Base-by-base conservation (phyloP, 2,888 invertebrate genomes). In the Ganaspis brasiliensis region DNA sequence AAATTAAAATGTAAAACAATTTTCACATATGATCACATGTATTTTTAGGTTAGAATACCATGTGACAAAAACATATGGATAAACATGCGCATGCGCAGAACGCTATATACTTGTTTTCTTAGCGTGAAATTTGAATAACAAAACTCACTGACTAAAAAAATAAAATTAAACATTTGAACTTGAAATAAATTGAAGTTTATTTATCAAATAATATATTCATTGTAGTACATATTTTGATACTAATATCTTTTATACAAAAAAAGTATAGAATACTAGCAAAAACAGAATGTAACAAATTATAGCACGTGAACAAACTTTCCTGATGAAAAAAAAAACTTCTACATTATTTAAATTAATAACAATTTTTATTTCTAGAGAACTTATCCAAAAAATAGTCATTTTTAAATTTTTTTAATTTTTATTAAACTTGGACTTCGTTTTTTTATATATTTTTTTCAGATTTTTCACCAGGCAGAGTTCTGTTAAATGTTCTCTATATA, bases 201-300 rank as follows among this genome's bases (percentile, higher is more conserved):
- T 67, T 67, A 67, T 67, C 67, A 67, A 67, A 67, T 67, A 45
- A 45, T 67, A 67, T 59, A 59, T 31, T 59, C n/a, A 5, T 59
- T n/a, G 8, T 59, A 52, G n/a, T 31, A 59, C 26, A 31, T 67
- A 67, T 45, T 40, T 45, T 45, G 24, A 67, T 8, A n/a, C 45
- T 45, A 67, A 67, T 67, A 67, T n/a, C 21, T 40, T 37, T 45
- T 67, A 40, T 40, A 45, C 45, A 67, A 45, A 63, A 21, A 45
- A 67, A 67, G 40, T 45, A 67, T 45, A 67, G 40, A 67, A 67
- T 24, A 67, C 45, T 45, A 45, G n/a, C 3, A 4, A 40, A 24
- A 67, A 45, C 45, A 67, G 16, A 67, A n/a, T 67, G n/a, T 24
- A 37, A 45, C 14, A 67, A 67, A 63, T 40, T 37, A 63, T 31